Percentiles rank a stretch among this genome's conserved stretches.
These are phyloP conservation scores for Cochlearius cochlearius DNA, from an alignment of 2,113 vertebrate species.

Conservation along the genomic window DNA sequence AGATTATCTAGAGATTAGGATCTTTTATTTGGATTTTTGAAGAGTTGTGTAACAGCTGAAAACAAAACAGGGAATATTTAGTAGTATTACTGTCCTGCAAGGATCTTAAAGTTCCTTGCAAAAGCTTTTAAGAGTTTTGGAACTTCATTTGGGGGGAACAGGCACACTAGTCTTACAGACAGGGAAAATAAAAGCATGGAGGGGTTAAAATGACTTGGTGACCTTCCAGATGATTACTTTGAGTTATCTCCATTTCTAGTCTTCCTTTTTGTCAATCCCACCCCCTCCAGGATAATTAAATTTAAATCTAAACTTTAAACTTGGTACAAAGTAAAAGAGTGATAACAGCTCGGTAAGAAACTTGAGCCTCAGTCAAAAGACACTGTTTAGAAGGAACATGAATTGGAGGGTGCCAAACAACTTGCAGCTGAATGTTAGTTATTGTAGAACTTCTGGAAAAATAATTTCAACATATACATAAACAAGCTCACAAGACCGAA, in stretches of 20 bases:
- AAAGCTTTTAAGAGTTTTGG: neutral
- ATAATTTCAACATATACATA: neutral
- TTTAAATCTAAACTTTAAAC: neutral
- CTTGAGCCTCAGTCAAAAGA: neutral
- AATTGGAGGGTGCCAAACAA: neutral
- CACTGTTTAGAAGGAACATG: neutral
- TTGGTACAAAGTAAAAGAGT: neutral
- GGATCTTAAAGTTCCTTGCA: neutral
- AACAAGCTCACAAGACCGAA: neutral
- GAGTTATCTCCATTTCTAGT: neutral
- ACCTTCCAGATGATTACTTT: neutral
- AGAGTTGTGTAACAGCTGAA: neutral
- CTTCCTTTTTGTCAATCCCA: neutral
- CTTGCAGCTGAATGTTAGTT: neutral
- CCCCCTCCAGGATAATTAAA: neutral
- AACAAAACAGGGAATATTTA: neutral
- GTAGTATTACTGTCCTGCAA: neutral
- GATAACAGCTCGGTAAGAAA: neutral
- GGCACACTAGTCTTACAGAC: neutral
- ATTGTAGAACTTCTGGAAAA: neutral
- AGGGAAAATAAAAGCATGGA: neutral
- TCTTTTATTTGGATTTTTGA: neutral
- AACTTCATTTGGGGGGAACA: neutral
- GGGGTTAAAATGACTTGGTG: neutral
- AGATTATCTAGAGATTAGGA: neutral